Conservation (phyloP, 2,113 vertebrate species). For the Phrynosoma platyrhinos region DNA sequence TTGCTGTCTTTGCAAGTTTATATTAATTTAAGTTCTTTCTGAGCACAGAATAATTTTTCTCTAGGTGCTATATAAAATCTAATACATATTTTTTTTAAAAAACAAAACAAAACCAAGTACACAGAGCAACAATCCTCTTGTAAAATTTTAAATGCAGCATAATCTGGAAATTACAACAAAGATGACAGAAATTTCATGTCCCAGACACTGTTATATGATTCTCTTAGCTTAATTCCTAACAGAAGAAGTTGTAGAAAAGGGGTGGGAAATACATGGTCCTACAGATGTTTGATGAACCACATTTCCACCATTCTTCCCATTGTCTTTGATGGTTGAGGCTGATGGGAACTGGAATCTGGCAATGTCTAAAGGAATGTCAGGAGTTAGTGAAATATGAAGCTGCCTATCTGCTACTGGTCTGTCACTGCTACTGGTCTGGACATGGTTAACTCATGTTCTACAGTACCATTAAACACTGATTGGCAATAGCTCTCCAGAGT, state of each 20-base stretch:
- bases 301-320: not conserved
- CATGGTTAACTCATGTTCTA: no score
- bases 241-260: not conserved
- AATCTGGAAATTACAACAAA: slow-evolving; percentile 65
- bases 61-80: slow-evolving; percentile 54
- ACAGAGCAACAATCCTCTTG: slow-evolving; percentile 49
- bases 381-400: not conserved
- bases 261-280: no score
- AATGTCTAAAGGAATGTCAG: not conserved
- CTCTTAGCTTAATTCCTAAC: not conserved
- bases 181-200: slow-evolving; percentile 51
- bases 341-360: not conserved
- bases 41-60: slow-evolving; percentile 55
- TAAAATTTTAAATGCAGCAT: slow-evolving; percentile 62
- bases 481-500: not conserved
- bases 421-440: no score
- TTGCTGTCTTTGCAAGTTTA: slow-evolving; percentile 42
- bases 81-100: slow-evolving; percentile 40
- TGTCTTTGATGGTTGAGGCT: not conserved
- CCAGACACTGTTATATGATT: not conserved
- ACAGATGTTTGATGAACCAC: not conserved
- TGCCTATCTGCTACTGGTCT: not conserved
- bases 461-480: no score
- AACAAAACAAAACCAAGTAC: not conserved
- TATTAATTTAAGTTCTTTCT: slow-evolving; percentile 61